Base-by-base conservation (phyloP, 2,113 vertebrate genomes). In the Drymodes brunneopygia region DNA sequence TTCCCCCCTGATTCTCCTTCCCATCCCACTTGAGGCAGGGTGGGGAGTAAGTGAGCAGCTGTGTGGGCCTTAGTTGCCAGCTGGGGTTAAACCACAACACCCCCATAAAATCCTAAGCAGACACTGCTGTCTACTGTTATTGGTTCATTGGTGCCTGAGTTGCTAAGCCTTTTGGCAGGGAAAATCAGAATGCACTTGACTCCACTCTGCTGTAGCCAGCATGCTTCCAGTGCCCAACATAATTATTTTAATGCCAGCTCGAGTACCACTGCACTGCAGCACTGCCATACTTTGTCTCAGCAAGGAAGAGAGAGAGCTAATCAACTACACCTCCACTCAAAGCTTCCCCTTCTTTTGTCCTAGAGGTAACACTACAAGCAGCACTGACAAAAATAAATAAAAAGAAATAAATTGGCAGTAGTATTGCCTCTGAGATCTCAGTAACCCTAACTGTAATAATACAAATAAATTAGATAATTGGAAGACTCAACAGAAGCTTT, bases 141-240 rank as follows among this genome's bases (percentile, higher is more conserved):
- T 69, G 29, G 54, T 58, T 90, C 80, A 47, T 7, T 88, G 92
- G 56, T 84, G 75, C 69, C 83, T 17, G 29, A 80, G 82, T 19
- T 86, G 80, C 67, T 90, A 88, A 74, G 88, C 47, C 56, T 94
- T 90, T 89, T 96, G 95, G 92, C 91, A 95, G 48, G 15, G 36
- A 88, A 94, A 94, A 91, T 74, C 69, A 86, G 83, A 88, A 90
- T 60, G 56, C 79, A 81, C 83, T 86, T 80, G 83, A 88, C 77
- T 94, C 27, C 72, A 29, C 42, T 83, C 67, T 88, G 77, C 60
- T 91, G 56, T 44, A 86, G 86, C 83, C 86, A 94, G 67, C 60
- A 81, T 36, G 40, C 38, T 91, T 92, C 81, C 92, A 92, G 64
- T 84, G 91, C 86, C 91, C 86, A 88, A 48, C 15, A 3, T 35